Base-by-base conservation (phyloP, 2,888 invertebrate genomes). In the Frankliniella fusca region DNA sequence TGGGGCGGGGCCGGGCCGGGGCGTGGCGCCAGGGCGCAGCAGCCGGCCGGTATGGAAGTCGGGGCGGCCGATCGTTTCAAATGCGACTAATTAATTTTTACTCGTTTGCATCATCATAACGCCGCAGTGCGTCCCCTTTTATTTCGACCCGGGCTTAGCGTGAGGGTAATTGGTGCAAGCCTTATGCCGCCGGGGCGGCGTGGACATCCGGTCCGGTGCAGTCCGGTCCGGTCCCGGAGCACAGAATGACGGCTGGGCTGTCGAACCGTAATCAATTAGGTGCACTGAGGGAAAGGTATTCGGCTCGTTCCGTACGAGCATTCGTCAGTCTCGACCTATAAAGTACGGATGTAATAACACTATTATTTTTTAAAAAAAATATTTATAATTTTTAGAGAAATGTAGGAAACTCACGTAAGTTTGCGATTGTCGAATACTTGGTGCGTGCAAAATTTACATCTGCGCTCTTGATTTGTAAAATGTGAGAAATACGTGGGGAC, bases 51-150 rank as follows among this genome's bases (percentile, higher is more conserved):
- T n/a, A n/a, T n/a, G 50, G 50, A 9, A 50, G 50, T 50, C 50
- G 9, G 50, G 50, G 50, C 65, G 8, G 65, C 9, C 70, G 23
- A n/a, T 76, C 27, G 54, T 54, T 54, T 20, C 54, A 38, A 76
- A 76, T 76, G 70, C 23, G 27, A 23, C 70, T 76, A 76, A 76
- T 76, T 76, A 76, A 76, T 76, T 76, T 76, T 76, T 76, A 76
- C 70, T 76, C 70, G 70, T 76, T 76, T 76, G 70, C 70, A 76
- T 76, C 70, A 8, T 12, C 70, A 76, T 23, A 23, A 76, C 70
- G 70, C 70, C 54, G 12, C 54, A 20, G 12, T 38, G 23, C 70
- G 70, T 23, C 20, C 54, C 20, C 15, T 23, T 76, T 76, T 5
- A 23, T 76, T 23, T 76, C 38, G 38, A 38, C 38, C 38, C 38